Base-by-base conservation (phyloP, 2,888 invertebrate genomes). In the Lepidochrysops patricia region DNA sequence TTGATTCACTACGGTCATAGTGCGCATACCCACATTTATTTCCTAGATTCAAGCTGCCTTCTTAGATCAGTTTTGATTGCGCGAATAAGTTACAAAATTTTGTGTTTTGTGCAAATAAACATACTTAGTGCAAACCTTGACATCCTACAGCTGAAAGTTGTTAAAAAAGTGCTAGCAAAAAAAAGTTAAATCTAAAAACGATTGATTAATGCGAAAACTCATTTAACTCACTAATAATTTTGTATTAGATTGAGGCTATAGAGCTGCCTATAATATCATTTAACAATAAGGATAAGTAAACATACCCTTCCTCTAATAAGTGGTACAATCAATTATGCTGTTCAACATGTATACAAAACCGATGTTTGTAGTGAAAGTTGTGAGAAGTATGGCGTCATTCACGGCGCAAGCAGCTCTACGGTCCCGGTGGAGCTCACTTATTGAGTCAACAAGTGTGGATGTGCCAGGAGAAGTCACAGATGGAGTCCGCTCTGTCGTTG, bases 401-500 rank as follows among this genome's bases (percentile, higher is more conserved):
- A 91, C 92, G 68, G 92, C 93, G 68, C 93, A 93, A 74, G 92
- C 94, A 60, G 93, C 94, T 60, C 84, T 94, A 65, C 89, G 94
- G 67, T 92, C 93, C 37, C 92, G 93, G 68, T 94, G 94, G 93
- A 93, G 93, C 72, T 93, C 93, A 65, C 89, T 94, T 72, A 93
- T 94, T 68, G 94, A 94, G 76, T 92, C 92, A 57, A 92, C 93
- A 65, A 91, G 91, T 67, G 90, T 93, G 64, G 92, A 94, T 73
- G 91, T 94, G 58, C 89, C 90, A 0, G 89, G 90, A 1, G 93
- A 93, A 75, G 93, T 93, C 61, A 91, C 93, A 12, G 94, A 92
- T 70, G 92, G 94, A 74, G 93, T 95, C 70, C 91, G 93, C 67
- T 94, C 94, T 70, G 94, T 94, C 74, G 94, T 94, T 67, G 94